A percentile compares a stretch with the other conserved stretches of the same genome.
These are phyloP conservation scores for Nycticebus coucang DNA, from an alignment of 2,113 vertebrate species.

Conservation along the genomic window DNA sequence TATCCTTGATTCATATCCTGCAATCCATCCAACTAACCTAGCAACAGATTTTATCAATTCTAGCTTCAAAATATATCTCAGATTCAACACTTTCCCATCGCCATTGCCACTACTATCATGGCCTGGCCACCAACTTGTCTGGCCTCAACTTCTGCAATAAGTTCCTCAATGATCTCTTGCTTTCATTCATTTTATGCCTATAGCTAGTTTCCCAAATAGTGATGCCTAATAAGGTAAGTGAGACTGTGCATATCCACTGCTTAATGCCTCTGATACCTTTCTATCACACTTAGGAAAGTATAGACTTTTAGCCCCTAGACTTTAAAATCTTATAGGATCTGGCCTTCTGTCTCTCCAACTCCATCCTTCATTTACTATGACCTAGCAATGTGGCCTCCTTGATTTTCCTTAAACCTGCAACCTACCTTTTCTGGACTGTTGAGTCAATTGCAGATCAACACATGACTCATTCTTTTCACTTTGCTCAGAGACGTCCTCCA, in stretches of 20 bases:
- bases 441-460: neutral
- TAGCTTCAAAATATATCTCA: neutral
- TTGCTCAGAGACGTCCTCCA: neutral
- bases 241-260: neutral
- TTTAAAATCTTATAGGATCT: neutral
- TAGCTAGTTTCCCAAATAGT: neutral
- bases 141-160: neutral
- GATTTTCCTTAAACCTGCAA: slow-evolving; percentile 9
- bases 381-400: neutral
- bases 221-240: neutral
- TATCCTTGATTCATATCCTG: neutral
- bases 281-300: neutral
- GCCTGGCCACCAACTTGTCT: neutral
- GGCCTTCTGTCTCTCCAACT: neutral
- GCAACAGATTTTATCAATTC: neutral
- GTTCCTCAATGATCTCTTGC: neutral
- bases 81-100: neutral
- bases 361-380: neutral
- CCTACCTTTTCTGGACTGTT: neutral
- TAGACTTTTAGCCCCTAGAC: neutral
- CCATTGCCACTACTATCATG: neutral
- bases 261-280: neutral
- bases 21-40: neutral
- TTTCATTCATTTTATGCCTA: neutral
- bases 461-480: slow-evolving; percentile 25